Base-by-base conservation (phyloP, 23 tunicate genomes). In the Halocynthia roretzi region DNA sequence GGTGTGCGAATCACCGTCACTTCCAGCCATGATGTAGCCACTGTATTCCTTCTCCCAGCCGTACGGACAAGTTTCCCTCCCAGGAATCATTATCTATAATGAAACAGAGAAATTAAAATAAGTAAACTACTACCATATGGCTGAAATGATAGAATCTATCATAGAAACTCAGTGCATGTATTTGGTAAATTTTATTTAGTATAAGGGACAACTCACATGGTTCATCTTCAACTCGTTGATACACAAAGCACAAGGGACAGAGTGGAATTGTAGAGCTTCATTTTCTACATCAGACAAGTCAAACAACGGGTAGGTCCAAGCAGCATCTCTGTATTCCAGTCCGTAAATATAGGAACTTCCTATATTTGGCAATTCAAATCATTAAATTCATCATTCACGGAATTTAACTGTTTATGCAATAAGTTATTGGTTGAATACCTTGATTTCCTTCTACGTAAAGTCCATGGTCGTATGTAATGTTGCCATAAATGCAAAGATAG, bases 1-100 rank as follows among this genome's bases (percentile, higher is more conserved):
- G n/a, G 85, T 19, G 21, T 81, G 85, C 51, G 72, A 72, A 48
- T 73, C 79, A 22, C 75, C 50, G 50, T 81, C 78, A n/a, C 70
- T 51, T 6, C 79, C 85, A 7, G 85, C 53, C 85, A 81, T 81
- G 31, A 81, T 81, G 79, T 71, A 81, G 31, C 85, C 85, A 8
- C 40, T 48, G 68, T 81, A 81, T 81, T 81, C 79, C 31, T 10
- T 56, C 49, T 75, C 61, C 85, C 85, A 81, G 49, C 77, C 77
- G 8, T 72, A 7, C n/a, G 85, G 85, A 72, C 85, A 81, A 14
- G 54, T 49, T 15, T 44, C 78, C 9, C 85, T 23, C 0, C 85
- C 79, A 5, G 78, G 78, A 20, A 81, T 81, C 85, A 81, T 72
- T 15, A 81, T 56, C 85, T 81, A 50, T 6, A 74, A 18, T 52